Conservation (phyloP, 64 coral and sea anemone genomes). For the Hydrozoanthus tunicans region DNA sequence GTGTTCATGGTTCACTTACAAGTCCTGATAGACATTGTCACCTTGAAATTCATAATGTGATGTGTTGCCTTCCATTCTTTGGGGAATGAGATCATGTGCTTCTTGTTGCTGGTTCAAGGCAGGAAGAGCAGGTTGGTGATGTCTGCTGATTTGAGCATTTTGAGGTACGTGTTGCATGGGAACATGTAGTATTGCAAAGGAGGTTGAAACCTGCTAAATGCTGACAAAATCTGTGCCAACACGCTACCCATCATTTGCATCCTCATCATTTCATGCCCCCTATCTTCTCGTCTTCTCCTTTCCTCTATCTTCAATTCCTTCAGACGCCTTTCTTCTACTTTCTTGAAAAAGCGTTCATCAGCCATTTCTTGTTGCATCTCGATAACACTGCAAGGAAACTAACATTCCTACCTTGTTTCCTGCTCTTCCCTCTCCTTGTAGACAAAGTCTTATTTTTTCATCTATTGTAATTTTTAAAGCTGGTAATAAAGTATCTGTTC, state of each 20-base stretch:
- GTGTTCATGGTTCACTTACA: slow-evolving; percentile 18
- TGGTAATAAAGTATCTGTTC: no score
- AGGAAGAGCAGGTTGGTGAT: slow-evolving; percentile 17
- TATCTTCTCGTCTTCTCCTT: slow-evolving; percentile 43
- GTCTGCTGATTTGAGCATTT: slow-evolving; percentile 25
- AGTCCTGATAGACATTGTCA: slow-evolving; percentile 38
- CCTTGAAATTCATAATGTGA: slow-evolving; percentile 28
- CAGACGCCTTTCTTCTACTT: slow-evolving; percentile 43
- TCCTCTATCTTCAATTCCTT: slow-evolving; percentile 44
- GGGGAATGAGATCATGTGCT: slow-evolving; percentile 28
- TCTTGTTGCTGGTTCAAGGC: slow-evolving; percentile 12
- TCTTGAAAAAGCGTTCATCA: slow-evolving; percentile 53
- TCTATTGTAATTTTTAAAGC: no score
- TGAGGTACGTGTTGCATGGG: slow-evolving; percentile 38
- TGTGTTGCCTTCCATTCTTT: slow-evolving; percentile 21
- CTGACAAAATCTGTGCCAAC: slow-evolving; percentile 33
- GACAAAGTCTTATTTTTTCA: slow-evolving; percentile 25
- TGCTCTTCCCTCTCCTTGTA: slow-evolving; percentile 36
- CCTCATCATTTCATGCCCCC: slow-evolving; percentile 58
- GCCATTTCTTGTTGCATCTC: slow-evolving; percentile 60
- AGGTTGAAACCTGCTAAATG: slow-evolving; percentile 35
- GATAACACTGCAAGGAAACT: slow-evolving; percentile 35
- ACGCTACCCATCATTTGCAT: slow-evolving; percentile 52
- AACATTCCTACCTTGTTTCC: slow-evolving; percentile 39
- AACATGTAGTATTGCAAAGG: slow-evolving; percentile 20